Base-by-base conservation (phyloP, 2,888 invertebrate genomes). In the Tyria jacobaeae region DNA sequence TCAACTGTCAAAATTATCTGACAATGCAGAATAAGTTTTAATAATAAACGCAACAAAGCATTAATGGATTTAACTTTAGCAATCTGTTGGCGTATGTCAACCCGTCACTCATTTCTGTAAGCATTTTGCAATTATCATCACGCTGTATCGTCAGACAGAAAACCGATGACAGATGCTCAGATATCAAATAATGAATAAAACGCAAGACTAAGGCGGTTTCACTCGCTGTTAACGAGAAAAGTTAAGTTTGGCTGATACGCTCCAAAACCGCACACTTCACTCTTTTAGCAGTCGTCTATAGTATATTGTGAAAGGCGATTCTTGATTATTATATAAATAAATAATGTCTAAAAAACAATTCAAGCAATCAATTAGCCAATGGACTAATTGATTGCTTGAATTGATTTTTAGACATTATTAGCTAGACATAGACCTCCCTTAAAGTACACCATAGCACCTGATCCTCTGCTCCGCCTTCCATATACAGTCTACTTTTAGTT, bases 141-240 rank as follows among this genome's bases (percentile, higher is more conserved):
- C 68, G 64, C 64, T 67, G 76, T 74, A 79, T 71, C 69, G 64
- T 75, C 55, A 57, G 60, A 65, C 34, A 66, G 62, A 76, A 82
- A 88, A 87, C 78, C 83, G 88, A 89, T 89, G 89, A 89, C 89
- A 89, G 89, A 87, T 87, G 86, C 85, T 86, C 80, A 75, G 84
- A 89, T 68, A 89, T 90, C 89, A 88, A 90, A 90, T 90, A 88
- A 91, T 88, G 90, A 90, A 88, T 86, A 85, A 88, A 89, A 87
- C 80, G 85, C 86, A 83, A 88, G 88, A 85, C 85, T 84, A 85
- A 88, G 88, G 86, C 84, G 83, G 86, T 89, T 86, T 84, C 85
- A 78, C 88, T 87, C 86, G 80, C 79, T 77, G 80, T 86, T 89
- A 90, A 90, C 88, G 89, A 89, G 89, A 89, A 89, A 91, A 91